Percentiles rank a stretch among this genome's conserved stretches.
phyloP scores from a whole-genome alignment of 2,797 vertebrate species.

The Hirundo rustica region DNA sequence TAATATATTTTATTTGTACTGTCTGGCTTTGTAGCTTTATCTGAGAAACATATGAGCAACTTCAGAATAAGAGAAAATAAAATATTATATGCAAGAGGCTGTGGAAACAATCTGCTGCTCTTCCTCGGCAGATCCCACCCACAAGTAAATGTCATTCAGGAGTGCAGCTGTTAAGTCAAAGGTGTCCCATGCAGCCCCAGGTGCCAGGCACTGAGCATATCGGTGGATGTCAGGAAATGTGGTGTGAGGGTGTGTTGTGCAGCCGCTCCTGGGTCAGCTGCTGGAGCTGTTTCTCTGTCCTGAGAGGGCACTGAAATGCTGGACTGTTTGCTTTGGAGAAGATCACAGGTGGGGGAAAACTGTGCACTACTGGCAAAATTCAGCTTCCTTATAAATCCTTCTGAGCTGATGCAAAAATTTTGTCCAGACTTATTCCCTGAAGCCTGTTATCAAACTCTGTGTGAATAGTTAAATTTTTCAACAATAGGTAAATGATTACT shows the following conservation, averaged over 20 bases:
- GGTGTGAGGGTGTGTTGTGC: no score
- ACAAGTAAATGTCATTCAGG: background rate
- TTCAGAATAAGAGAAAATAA: conserved; percentile 2
- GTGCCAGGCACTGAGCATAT: fast-evolving
- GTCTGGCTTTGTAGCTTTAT: background rate
- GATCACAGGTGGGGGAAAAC: background rate
- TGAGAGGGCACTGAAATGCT: background rate
- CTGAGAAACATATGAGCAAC: background rate
- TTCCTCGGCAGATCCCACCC: background rate
- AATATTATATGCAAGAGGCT: background rate
- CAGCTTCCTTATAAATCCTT: background rate
- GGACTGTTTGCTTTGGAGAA: background rate
- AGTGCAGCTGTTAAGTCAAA: background rate
- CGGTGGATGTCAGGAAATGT: background rate
- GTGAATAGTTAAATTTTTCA: background rate
- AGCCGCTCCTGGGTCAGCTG: fast-evolving
- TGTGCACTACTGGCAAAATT: background rate
- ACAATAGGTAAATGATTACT: fast-evolving
- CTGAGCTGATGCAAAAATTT: background rate
- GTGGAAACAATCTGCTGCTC: background rate
- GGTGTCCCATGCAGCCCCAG: background rate
- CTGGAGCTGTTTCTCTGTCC: background rate
- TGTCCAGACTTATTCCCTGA: background rate
- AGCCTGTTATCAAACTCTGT: background rate
- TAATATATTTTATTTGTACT: background rate